Evolutionary conservation across 2,797 vertebrate species (phyloP).

Genomic region (Scyliorhinus canicula): DNA sequence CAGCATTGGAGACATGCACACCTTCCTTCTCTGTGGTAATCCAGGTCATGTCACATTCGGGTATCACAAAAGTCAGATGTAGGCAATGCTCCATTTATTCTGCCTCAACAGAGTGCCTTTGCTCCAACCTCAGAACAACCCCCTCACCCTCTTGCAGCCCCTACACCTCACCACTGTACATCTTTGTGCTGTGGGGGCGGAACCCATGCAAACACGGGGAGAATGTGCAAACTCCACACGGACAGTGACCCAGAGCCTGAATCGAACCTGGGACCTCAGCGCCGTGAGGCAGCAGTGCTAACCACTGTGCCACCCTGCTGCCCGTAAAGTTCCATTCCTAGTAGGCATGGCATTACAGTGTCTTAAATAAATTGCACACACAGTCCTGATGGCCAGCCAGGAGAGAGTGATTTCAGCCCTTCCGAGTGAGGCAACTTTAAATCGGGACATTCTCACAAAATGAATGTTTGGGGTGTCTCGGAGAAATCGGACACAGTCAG

Average conservation of each 20-base stretch:
- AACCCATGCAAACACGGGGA: too few species aligned
- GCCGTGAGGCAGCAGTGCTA: too few species aligned
- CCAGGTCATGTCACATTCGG: background rate
- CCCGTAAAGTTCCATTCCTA: background rate
- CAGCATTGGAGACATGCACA: background rate
- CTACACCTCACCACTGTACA: too few species aligned
- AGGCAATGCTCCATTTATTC: background rate
- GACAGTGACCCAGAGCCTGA: too few species aligned
- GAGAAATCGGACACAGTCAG: background rate
- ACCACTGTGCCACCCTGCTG: too few species aligned
- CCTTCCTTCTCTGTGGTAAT: background rate
- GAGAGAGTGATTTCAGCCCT: background rate
- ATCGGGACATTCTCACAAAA: background rate
- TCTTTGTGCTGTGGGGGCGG: too few species aligned
- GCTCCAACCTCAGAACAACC: background rate
- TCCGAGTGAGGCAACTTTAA: background rate
- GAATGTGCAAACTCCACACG: too few species aligned
- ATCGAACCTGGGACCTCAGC: too few species aligned
- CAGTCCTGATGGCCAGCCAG: too few species aligned
- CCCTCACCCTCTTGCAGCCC: background rate
- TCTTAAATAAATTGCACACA: background rate
- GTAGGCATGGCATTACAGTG: background rate
- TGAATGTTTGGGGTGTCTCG: background rate
- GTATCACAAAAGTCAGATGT: background rate
- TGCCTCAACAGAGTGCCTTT: background rate